Base-by-base conservation (phyloP, 2,113 vertebrate species). In the Pogona vitticeps region DNA sequence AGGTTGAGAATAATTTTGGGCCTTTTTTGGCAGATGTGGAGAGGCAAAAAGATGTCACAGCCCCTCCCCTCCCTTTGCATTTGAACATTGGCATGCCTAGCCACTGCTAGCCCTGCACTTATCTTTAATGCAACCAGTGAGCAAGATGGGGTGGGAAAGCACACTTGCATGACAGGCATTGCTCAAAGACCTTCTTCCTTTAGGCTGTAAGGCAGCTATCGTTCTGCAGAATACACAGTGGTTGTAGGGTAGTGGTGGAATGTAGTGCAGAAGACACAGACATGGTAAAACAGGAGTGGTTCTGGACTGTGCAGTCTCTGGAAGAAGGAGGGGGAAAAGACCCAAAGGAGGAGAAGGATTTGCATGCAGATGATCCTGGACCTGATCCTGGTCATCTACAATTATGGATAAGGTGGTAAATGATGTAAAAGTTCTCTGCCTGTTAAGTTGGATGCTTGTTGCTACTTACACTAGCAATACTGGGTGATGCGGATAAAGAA, bases 81-180 rank as follows among this genome's bases (percentile, higher is more conserved):
- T 46, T 1, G 42, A 40, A 38, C 26, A 58, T 85, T 85, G 78
- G 84, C 84, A 70, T 78, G 38, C 17, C 21, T 23, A 21, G 14
- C n/a, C 78, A 78, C 70, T 78, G 52, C 78, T 85, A 85, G 84
- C 42, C 46, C 13, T 31, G 63, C 63, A 38, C 28, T 68, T 85
- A 70, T 85, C 68, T 82, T 85, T 38, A 77, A 85, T 28, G 52
- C 15, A 42, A 70, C 8, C n/a, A 6, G 3, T 2, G 72, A 23
- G 31, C 73, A 31, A 36, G 61, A 31, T 38, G 58, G 8, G 33
- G 83, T 52, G 21, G 8, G 58, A 70, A 63, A 40, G 63, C 61
- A 52, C 61, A 31, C 31, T n/a, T 38, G 21, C 12, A 46, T 26
- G 15, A 26, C 23, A 21, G 58, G 28, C 8, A 46, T 76, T 31